phyloP scores from a whole-genome alignment of 1,140 invertebrate genomes.

The Eciton burchellii region DNA sequence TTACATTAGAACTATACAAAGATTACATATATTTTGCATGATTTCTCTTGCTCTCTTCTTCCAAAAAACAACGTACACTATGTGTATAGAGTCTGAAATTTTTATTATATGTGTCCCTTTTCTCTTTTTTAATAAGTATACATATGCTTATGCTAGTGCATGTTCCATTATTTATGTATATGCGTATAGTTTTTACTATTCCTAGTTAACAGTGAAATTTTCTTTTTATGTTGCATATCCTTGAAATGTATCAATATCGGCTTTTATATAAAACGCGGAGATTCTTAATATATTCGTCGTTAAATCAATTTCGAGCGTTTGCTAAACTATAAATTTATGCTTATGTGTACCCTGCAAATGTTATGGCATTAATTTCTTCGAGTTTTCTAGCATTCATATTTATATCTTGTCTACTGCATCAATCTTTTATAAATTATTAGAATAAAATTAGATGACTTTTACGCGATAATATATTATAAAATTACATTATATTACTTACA shows the following conservation, averaged over 20 bases:
- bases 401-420: conserved; percentile 10
- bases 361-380: conserved; percentile 29
- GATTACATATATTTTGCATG: background rate
- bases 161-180: conserved; percentile 40
- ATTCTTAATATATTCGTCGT: conserved; percentile 24
- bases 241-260: conserved; percentile 37
- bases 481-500: background rate
- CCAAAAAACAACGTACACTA: conserved; percentile 2
- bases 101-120: conserved; percentile 35
- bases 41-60: conserved; percentile 2
- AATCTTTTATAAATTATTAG: background rate
- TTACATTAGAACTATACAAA: conserved; percentile 8
- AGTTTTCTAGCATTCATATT: conserved; percentile 38
- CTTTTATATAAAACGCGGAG: conserved; percentile 57
- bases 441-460: background rate
- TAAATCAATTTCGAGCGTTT: conserved; percentile 34
- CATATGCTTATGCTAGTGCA: conserved; percentile 35
- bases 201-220: conserved; percentile 64
- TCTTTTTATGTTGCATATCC: conserved; percentile 25
- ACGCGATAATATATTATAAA: background rate
- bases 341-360: background rate
- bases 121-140: conserved; percentile 37
- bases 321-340: conserved; percentile 11
- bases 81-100: conserved; percentile 33
- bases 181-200: conserved; percentile 52